Conservation (phyloP, 2,797 vertebrate genomes). For the Sebastes nivosus region DNA sequence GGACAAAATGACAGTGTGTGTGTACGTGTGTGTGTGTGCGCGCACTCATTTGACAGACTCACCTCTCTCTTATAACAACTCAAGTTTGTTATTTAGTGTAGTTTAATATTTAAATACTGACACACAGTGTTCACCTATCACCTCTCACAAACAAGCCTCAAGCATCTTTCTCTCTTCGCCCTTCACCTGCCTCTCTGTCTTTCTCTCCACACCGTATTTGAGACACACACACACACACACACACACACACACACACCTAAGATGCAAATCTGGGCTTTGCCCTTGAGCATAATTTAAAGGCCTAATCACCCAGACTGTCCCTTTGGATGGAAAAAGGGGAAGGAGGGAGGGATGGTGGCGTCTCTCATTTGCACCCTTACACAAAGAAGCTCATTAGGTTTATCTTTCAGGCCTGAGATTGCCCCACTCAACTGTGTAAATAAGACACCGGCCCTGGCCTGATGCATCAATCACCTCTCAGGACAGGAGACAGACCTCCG, state of each 20-base stretch:
- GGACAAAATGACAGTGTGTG: constrained; percentile 55
- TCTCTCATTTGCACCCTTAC: constrained; percentile 97
- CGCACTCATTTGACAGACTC: background rate
- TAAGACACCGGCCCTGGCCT: constrained; percentile 80
- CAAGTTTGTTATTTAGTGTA: constrained; percentile 67
- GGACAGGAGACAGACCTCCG: constrained; percentile 72
- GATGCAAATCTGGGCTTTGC: constrained; percentile 99
- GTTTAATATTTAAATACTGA: constrained; percentile 59
- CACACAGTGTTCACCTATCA: constrained; percentile 53
- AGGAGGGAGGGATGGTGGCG: constrained; percentile 86
- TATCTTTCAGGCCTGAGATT: constrained; percentile 92
- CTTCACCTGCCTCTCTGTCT: constrained; percentile 88
- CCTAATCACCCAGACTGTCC: constrained; percentile 95
- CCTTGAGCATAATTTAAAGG: constrained; percentile 99
- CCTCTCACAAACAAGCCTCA: constrained; percentile 70
- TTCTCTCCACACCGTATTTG: constrained; percentile 37
- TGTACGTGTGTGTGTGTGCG: constrained; percentile 7
- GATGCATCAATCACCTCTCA: constrained; percentile 79
- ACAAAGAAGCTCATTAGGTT: constrained; percentile 99
- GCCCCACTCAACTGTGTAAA: constrained; percentile 88
- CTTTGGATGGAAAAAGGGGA: constrained; percentile 74
- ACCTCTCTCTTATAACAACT: constrained; percentile 46
- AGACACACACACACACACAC: constrained; percentile 47
- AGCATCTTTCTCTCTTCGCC: constrained; percentile 67
- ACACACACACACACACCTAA: constrained; percentile 74